Base-by-base conservation (phyloP, 2,888 invertebrate species). In the Aphelenchoides bicaudatus region DNA sequence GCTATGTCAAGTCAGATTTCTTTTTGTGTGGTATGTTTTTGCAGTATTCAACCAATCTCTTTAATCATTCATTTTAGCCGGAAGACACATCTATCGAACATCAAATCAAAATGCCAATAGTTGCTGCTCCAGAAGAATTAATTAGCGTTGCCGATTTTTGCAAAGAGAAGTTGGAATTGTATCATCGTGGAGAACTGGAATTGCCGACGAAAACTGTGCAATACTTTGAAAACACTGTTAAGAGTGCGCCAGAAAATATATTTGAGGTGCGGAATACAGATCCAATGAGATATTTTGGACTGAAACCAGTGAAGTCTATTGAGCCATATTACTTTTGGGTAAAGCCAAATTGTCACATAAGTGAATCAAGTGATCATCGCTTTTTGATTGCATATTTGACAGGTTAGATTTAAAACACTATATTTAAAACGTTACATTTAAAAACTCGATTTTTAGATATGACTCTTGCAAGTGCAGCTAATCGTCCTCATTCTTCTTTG, bases 1-100 rank as follows among this genome's bases (percentile, higher is more conserved):
- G 80, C 80, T 16, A 79, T 81, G 62, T 78, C 78, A 4, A 60
- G 70, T 23, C 73, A 75, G 58, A 21, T 58, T n/a, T 54, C 55
- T n/a, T 54, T 46, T 39, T 54, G 71, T 72, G 2, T 30, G 61
- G n/a, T 30, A 31, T 23, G 52, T 50, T 2, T 23, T 27, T 39
- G 29, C 6, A 8, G 37, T 37, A 21, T 57, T 59, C 25, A 25
- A 56, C 57, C 13, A 10, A n/a, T 5, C 19, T 56, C 8, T 16
- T 21, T 6, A 48, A 5, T 6, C 37, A 25, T 16, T 48, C 1
- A 13, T 54, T 61, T 38, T 28, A 56, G 70, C 63, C 61, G 43
- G 72, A 72, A 53, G 58, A 52, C 10, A 61, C 66, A 25, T 63
- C 70, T n/a, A 69, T 65, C 21, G 53, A 59, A 10, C 73, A 73